Percentiles rank a stretch among this genome's conserved stretches.
phyloP scores from a whole-genome alignment of 2,113 vertebrate genomes.

The Rhinoptilus africanus region DNA sequence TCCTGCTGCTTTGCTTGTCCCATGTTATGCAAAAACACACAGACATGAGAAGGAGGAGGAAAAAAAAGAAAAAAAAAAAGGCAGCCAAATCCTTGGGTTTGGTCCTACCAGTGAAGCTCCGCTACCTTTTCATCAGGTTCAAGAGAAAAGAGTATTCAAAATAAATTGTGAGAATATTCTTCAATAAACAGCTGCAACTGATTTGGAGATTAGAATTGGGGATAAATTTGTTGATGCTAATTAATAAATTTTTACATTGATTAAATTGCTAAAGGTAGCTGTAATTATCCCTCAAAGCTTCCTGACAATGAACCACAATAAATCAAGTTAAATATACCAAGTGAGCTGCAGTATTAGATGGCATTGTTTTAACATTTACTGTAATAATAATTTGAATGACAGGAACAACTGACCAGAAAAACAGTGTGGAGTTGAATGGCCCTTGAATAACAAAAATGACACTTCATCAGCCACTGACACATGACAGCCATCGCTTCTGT shows the following conservation, averaged over 20 bases:
- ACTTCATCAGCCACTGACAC: background rate
- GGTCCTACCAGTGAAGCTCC: background rate
- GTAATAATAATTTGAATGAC: conserved; percentile 26
- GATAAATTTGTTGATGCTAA: background rate
- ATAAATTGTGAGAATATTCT: background rate
- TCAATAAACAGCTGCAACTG: background rate
- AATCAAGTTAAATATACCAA: conserved; percentile 58
- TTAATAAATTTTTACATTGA: background rate
- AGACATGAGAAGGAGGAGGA: accelerated
- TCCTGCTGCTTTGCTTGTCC: background rate
- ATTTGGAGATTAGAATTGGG: background rate
- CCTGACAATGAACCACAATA: background rate
- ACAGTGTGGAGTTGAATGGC: background rate
- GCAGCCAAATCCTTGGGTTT: background rate
- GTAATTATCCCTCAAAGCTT: background rate
- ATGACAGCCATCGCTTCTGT: background rate
- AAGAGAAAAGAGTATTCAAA: background rate
- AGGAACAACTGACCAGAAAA: conserved; percentile 34
- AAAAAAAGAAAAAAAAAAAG: background rate
- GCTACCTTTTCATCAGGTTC: background rate
- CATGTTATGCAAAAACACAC: background rate
- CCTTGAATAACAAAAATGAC: background rate
- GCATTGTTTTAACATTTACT: conserved; percentile 6
- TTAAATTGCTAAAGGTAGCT: background rate
- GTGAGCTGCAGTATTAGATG: background rate